Evolutionary conservation across 2,888 invertebrate genomes (phyloP).

Genomic region (Rotaria socialis): DNA sequence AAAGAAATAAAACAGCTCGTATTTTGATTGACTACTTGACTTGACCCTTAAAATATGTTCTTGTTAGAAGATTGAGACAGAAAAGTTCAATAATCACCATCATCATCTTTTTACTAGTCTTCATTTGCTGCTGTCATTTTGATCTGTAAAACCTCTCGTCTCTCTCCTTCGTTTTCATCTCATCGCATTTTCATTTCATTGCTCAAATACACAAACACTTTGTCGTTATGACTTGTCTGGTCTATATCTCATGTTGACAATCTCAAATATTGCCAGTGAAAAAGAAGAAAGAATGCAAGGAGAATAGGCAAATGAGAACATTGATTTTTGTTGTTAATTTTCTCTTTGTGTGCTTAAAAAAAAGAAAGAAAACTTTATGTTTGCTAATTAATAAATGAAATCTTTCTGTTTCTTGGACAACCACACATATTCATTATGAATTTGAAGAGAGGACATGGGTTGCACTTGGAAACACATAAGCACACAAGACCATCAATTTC

Average conservation of each 20-base stretch:
- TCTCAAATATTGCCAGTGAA: not conserved
- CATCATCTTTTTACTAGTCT: not conserved
- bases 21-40: constrained; percentile 32
- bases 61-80: constrained; percentile 18
- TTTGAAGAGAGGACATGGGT: not conserved
- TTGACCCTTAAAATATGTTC: constrained; percentile 20
- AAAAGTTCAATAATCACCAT: constrained; percentile 28
- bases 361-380: constrained; percentile 16
- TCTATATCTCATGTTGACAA: constrained; percentile 18
- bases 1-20: not conserved
- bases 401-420: constrained; percentile 26
- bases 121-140: constrained; percentile 15
- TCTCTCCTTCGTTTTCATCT: not conserved
- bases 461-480: constrained; percentile 19
- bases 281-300: not conserved
- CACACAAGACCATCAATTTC: constrained; percentile 21
- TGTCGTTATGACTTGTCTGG: not conserved
- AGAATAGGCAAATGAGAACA: constrained; percentile 12
- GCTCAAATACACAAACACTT: constrained; percentile 13
- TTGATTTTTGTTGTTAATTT: constrained; percentile 32
- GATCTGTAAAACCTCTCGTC: not conserved
- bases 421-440: constrained; percentile 14
- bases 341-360: not conserved
- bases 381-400: constrained; percentile 29
- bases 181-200: constrained; percentile 3